Conservation (phyloP, 2,888 invertebrate genomes). For the Drosophila ustulata region DNA sequence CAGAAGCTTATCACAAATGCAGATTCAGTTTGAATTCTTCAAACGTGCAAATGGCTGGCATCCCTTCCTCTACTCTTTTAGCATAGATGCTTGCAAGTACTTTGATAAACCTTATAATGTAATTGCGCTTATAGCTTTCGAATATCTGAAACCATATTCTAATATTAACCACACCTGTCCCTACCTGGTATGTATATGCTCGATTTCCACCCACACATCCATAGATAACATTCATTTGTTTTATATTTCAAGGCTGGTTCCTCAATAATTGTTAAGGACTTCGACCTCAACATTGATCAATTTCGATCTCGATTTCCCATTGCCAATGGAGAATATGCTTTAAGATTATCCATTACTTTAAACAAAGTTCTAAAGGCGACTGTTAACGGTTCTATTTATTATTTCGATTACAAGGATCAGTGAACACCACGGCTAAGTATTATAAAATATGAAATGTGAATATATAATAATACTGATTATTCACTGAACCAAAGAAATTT, state of each 20-base stretch:
- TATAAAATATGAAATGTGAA: no score
- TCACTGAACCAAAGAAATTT: no score
- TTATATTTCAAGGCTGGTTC: slow-evolving; percentile 6
- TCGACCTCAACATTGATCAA: slow-evolving; percentile 9
- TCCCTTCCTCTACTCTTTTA: slow-evolving; percentile 34
- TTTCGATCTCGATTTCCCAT: slow-evolving; percentile 19
- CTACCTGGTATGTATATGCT: slow-evolving; percentile 1
- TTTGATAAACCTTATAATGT: background rate
- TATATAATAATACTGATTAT: no score
- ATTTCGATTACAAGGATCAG: slow-evolving; percentile 22
- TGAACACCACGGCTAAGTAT: no score
- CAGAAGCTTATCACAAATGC: background rate
- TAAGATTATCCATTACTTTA: background rate
- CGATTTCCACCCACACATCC: no score
- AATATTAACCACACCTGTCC: slow-evolving; percentile 25
- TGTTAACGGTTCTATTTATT: slow-evolving; percentile 4
- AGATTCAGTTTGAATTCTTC: slow-evolving; percentile 11
- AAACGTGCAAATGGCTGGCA: slow-evolving; percentile 44
- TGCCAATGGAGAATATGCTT: slow-evolving; percentile 31
- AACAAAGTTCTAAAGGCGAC: background rate
- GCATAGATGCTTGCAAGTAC: background rate
- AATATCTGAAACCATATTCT: slow-evolving; percentile 14
- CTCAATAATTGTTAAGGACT: background rate
- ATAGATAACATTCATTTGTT: background rate
- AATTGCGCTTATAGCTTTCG: background rate